A percentile compares a stretch with the other conserved stretches of the same genome.
These are phyloP conservation scores for Steinernema khuongi DNA, from an alignment of 1,140 invertebrate species.

Conservation along the genomic window DNA sequence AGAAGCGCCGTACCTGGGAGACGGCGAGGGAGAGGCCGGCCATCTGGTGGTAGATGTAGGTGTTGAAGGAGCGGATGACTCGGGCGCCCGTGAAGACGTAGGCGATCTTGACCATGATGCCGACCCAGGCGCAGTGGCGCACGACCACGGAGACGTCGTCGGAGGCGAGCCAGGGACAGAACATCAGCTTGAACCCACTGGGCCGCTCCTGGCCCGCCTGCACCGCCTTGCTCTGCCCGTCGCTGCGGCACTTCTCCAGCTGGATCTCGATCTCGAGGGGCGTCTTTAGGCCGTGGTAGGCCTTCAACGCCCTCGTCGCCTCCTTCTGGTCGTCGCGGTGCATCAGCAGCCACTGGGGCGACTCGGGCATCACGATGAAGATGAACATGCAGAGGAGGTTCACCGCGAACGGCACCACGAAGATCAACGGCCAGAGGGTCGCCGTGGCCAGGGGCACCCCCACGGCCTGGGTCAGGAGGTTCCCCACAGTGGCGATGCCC, in stretches of 20 bases:
- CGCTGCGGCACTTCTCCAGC: constrained; percentile 5
- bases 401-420: neutral
- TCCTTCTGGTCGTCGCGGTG: neutral
- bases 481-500: neutral
- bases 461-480: constrained; percentile 1
- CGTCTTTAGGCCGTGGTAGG: neutral
- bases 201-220: neutral
- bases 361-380: constrained; percentile 2
- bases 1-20: neutral
- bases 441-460: neutral
- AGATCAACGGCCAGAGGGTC: neutral
- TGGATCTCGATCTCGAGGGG: neutral
- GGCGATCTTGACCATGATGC: constrained; percentile 1
- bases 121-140: neutral
- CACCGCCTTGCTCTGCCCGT: neutral
- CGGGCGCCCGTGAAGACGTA: neutral
- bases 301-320: neutral
- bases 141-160: neutral
- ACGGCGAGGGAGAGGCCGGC: neutral
- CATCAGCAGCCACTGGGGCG: neutral
- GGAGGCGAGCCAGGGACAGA: neutral
- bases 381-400: constrained; percentile 1
- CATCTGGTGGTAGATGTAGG: neutral
- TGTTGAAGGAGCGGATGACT: neutral
- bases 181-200: neutral